Base-by-base conservation (phyloP, 1,140 invertebrate genomes). In the Diachasmimorpha longicaudata region DNA sequence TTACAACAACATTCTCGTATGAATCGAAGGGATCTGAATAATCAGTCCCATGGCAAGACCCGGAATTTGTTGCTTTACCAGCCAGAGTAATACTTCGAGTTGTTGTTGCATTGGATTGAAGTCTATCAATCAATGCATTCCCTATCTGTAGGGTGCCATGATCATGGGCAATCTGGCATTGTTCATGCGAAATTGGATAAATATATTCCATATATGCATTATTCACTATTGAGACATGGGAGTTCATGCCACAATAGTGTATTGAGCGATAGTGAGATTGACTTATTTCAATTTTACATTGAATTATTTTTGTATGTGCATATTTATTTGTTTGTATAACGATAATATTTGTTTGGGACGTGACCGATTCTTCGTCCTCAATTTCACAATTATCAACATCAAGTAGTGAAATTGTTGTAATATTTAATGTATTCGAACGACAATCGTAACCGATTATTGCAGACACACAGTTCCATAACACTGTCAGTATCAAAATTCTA, bases 31-130 rank as follows among this genome's bases (percentile, higher is more conserved):
- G 23, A 16, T 79, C 79, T 0, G 63, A 52, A 72, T 77, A 80
- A 10, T 31, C 2, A 11, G 21, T 39, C 9, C 77, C 76, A 0
- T 13, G 3, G 37, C 77, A 78, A 42, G 6, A 42, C 16, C 71
- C 76, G 13, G n/a, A 82, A 85, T 79, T 74, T 85, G 44, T 82
- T 80, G 21, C 80, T 81, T 13, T 79, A 84, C 21, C 74, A 74
- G 31, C 80, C 78, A 71, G 46, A 81, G 55, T 58, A 23, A 58
- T 58, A 23, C 55, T 58, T 21, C 55, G 55, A 21, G 23, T 23
- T 23, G 55, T 58, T 13, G 46, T n/a, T n/a, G n/a, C n/a, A 46
- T 46, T 46, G n/a, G 37, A 37, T 39, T 66, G 44, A 2, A 46
- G 44, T 9, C 44, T 10, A 46, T 46, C 44, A 46, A 46, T 46